phyloP scores from a whole-genome alignment of 2,113 vertebrate species.

The Trachemys scripta region DNA sequence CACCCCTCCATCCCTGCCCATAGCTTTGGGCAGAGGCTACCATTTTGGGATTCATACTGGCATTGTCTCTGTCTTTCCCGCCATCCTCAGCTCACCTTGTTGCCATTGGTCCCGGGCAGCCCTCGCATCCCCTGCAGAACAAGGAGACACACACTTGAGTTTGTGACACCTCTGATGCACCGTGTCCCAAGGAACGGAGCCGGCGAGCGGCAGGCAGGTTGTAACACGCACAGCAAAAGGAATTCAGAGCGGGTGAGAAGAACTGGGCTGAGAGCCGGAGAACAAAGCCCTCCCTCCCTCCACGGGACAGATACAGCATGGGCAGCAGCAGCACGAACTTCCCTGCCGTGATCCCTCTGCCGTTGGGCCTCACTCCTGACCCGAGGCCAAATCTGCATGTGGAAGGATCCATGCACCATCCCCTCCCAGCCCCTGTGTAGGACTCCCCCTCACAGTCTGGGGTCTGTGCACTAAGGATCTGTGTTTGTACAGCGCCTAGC shows the following conservation, averaged over 20 bases:
- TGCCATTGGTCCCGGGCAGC: slow-evolving; percentile 83
- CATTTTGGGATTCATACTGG: not conserved
- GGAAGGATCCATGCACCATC: not conserved
- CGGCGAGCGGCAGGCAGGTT: not conserved
- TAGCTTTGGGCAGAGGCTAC: not conserved
- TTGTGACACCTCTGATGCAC: rapidly evolving
- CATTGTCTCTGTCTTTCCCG: not conserved
- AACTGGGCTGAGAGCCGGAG: not conserved
- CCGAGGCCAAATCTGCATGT: not conserved
- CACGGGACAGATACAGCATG: not conserved
- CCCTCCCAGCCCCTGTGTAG: not conserved
- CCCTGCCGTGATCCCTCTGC: not conserved
- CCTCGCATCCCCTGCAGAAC: slow-evolving; percentile 82
- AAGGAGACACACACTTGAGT: not conserved
- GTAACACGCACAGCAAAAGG: not conserved
- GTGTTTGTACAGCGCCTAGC: not conserved
- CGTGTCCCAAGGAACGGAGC: not conserved
- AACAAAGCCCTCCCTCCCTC: not conserved
- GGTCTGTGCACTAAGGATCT: not conserved
- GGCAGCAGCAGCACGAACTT: not conserved
- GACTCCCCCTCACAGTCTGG: not conserved
- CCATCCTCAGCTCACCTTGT: slow-evolving; percentile 78
- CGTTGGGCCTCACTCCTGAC: not conserved
- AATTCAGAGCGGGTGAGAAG: not conserved
- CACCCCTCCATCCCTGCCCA: not conserved